A percentile compares a stretch with the other conserved stretches of the same genome.
Conservation (phyloP, 1,140 invertebrate genomes). For the Drosophila mauritiana region DNA sequence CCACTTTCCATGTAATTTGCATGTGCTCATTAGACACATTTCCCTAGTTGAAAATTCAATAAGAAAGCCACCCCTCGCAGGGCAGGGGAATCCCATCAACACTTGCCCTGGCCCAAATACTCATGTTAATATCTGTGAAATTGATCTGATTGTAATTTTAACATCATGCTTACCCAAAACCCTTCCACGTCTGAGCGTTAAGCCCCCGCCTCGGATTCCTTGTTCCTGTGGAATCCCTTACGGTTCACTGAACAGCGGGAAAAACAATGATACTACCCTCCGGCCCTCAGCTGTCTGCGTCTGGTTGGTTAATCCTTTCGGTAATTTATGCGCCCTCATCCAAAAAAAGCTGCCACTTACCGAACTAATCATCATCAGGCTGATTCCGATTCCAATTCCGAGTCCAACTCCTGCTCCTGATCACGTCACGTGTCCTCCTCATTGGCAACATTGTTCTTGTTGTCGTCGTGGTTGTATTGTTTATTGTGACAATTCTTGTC, state of each 20-base stretch:
- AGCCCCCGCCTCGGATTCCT: not conserved
- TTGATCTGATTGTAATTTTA: slow-evolving; percentile 82
- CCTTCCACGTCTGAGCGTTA: slow-evolving; percentile 3
- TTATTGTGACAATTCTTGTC: slow-evolving; percentile 83
- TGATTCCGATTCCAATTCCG: slow-evolving; percentile 30
- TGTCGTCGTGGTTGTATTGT: slow-evolving; percentile 77
- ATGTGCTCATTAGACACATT: slow-evolving; percentile 8
- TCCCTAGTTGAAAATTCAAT: slow-evolving; percentile 23
- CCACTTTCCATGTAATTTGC: not conserved
- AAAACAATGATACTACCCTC: slow-evolving; percentile 53
- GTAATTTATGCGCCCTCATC: slow-evolving; percentile 75
- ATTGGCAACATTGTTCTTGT: slow-evolving; percentile 47
- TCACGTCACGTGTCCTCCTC: slow-evolving; percentile 75
- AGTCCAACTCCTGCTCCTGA: slow-evolving; percentile 7
- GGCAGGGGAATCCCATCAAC: slow-evolving; percentile 44
- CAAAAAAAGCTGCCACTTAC: slow-evolving; percentile 69
- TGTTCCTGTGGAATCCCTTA: slow-evolving; percentile 59
- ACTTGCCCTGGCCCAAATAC: slow-evolving; percentile 61
- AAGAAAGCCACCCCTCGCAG: slow-evolving; percentile 53
- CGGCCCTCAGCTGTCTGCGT: slow-evolving; percentile 58
- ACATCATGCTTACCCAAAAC: slow-evolving; percentile 37
- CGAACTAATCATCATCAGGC: slow-evolving; percentile 79
- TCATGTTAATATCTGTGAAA: slow-evolving; percentile 79
- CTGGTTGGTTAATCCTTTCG: slow-evolving; percentile 76
- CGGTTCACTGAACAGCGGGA: slow-evolving; percentile 67